Evolutionary conservation across 1,140 invertebrate species (phyloP).

Genomic region (Drosophila pallidifrons): DNA sequence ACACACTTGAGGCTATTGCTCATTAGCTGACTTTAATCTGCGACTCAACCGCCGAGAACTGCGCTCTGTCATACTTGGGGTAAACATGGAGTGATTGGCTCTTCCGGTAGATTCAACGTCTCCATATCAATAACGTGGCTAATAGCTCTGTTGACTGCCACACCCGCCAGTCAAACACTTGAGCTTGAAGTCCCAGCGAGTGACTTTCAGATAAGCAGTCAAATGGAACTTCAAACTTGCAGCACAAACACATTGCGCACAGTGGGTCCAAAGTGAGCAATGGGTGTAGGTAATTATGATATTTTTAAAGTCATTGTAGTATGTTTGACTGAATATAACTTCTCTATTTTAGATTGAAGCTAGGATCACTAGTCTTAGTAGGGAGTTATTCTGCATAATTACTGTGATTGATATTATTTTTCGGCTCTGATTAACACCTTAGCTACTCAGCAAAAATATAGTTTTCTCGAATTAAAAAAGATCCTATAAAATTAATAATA

Average conservation of each 20-base stretch:
- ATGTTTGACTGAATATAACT: background rate
- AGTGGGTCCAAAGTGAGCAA: slow-evolving; percentile 4
- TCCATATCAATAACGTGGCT: slow-evolving; percentile 20
- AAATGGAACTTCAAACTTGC: slow-evolving; percentile 7
- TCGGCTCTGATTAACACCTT: too few species aligned
- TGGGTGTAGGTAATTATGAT: background rate
- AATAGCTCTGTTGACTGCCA: slow-evolving; percentile 35
- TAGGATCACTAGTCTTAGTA: too few species aligned
- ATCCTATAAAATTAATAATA: too few species aligned
- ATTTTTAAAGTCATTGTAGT: background rate
- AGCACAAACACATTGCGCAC: slow-evolving; percentile 1
- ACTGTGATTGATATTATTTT: too few species aligned
- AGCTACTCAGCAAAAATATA: too few species aligned
- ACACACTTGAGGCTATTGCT: slow-evolving; percentile 1
- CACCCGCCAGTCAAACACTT: slow-evolving; percentile 37
- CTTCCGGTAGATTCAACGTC: slow-evolving; percentile 37
- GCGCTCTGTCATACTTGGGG: slow-evolving; percentile 15
- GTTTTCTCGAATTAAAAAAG: too few species aligned
- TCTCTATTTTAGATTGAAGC: background rate
- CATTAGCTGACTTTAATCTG: slow-evolving; percentile 9
- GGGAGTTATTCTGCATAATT: too few species aligned
- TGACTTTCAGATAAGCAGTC: background rate
- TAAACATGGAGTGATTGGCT: slow-evolving; percentile 33
- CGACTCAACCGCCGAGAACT: background rate
- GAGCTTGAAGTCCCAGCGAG: slow-evolving; percentile 8